These are phyloP conservation scores for Nipponacmea schrenckii DNA, from an alignment of 2,888 invertebrate species.

Conservation along the genomic window DNA sequence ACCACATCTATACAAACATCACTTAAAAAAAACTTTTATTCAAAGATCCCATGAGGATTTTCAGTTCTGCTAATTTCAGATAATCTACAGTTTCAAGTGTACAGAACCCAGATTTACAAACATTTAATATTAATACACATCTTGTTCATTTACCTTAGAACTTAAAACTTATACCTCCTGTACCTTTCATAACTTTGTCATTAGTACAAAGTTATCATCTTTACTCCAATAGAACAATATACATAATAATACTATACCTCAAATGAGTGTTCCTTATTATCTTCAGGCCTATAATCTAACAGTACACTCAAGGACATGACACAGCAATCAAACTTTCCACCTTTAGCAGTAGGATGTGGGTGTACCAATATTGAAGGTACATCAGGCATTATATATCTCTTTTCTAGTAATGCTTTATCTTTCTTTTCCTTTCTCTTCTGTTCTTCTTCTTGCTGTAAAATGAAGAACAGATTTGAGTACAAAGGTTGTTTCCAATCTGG, in stretches of 20 bases:
- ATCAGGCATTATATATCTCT: conserved; percentile 75
- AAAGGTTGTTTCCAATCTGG: not conserved
- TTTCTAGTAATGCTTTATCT: conserved; percentile 76
- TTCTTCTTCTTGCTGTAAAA: conserved; percentile 59
- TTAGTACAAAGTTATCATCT: no score
- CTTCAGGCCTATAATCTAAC: conserved; percentile 89
- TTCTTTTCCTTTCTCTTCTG: conserved; percentile 74
- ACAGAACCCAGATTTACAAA: no score
- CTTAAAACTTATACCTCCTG: no score
- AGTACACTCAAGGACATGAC: conserved; percentile 88
- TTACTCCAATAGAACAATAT: no score
- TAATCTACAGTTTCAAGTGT: no score
- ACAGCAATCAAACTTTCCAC: conserved; percentile 92
- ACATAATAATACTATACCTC: conserved; percentile 62
- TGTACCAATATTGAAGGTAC: conserved; percentile 86
- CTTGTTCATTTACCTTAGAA: no score
- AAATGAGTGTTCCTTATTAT: conserved; percentile 81
- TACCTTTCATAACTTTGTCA: no score
- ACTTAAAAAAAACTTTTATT: no score
- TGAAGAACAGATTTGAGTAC: not conserved
- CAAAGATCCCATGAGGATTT: no score
- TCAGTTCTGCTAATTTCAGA: no score
- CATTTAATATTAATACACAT: no score
- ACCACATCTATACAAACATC: no score
- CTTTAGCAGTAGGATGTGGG: conserved; percentile 84